phyloP scores from a whole-genome alignment of 1,140 invertebrate genomes.

The Drosophila persimilis region DNA sequence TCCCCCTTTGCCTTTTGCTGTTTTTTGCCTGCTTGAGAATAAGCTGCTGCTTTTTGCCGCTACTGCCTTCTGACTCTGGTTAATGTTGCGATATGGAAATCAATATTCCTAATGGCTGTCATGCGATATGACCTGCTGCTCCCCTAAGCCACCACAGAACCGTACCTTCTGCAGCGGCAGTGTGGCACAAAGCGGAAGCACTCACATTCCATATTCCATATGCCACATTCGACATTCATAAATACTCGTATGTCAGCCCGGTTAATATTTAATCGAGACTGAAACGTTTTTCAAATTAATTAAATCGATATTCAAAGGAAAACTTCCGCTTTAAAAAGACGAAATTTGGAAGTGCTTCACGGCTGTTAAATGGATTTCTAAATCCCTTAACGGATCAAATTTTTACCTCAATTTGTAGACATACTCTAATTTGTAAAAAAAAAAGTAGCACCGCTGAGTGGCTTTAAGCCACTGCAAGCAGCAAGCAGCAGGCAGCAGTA shows the following conservation, averaged over 20 bases:
- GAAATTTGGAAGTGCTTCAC: too few relatives aligned
- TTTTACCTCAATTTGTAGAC: not conserved
- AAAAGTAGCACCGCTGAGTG: slow-evolving; percentile 1
- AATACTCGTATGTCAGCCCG: slow-evolving; percentile 29
- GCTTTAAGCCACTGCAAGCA: slow-evolving; percentile 12
- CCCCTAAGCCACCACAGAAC: slow-evolving; percentile 6
- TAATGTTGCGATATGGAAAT: slow-evolving; percentile 78
- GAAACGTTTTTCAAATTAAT: slow-evolving; percentile 48
- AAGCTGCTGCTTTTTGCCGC: slow-evolving; percentile 19
- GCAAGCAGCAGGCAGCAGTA: too few relatives aligned
- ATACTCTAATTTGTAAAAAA: slow-evolving; percentile 13
- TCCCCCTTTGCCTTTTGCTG: not conserved
- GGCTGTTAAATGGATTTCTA: too few relatives aligned
- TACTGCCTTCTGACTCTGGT: slow-evolving; percentile 51
- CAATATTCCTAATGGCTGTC: slow-evolving; percentile 76
- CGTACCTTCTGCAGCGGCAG: slow-evolving; percentile 2
- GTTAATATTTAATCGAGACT: slow-evolving; percentile 47
- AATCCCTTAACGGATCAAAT: not conserved
- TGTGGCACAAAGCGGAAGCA: slow-evolving; percentile 13
- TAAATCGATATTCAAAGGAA: slow-evolving; percentile 48
- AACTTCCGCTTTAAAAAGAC: not conserved
- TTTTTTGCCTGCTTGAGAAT: slow-evolving; percentile 36
- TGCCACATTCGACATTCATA: slow-evolving; percentile 34
- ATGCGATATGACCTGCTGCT: slow-evolving; percentile 39
- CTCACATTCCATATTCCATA: slow-evolving; percentile 8